phyloP scores from a whole-genome alignment of 1,140 invertebrate species.

The Pararge aegeria region DNA sequence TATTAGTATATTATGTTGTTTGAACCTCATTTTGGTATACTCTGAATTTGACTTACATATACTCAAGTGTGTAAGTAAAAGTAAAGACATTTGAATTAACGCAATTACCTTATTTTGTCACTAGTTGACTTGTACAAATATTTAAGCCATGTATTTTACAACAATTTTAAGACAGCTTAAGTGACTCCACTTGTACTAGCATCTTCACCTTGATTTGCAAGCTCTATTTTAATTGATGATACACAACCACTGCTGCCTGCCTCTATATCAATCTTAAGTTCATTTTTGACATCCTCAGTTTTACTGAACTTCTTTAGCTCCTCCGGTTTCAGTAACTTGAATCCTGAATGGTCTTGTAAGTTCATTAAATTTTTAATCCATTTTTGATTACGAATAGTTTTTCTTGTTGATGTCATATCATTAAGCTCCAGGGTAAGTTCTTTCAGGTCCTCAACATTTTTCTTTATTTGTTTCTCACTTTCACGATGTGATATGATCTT shows the following conservation, averaged over 20 bases:
- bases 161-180: no score
- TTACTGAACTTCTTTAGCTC: constrained; percentile 39
- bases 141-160: no score
- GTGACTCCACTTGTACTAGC: neutral
- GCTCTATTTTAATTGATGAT: constrained; percentile 29
- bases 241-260: constrained; percentile 13
- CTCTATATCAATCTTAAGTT: constrained; percentile 57
- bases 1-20: no score
- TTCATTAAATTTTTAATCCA: constrained; percentile 50
- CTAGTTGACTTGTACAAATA: no score
- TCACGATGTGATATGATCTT: constrained; percentile 8
- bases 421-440: constrained; percentile 34
- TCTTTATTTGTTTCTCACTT: constrained; percentile 30
- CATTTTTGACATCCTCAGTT: constrained; percentile 24
- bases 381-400: constrained; percentile 45
- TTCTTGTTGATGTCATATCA: constrained; percentile 18
- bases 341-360: constrained; percentile 40
- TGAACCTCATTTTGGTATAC: no score
- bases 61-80: no score
- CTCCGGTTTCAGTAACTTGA: constrained; percentile 39
- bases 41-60: no score
- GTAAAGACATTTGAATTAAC: no score
- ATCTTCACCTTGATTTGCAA: constrained; percentile 6
- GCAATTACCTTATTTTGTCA: no score
- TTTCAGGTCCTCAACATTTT: constrained; percentile 43